phyloP scores from a whole-genome alignment of 2,797 vertebrate genomes.

The Parambassis ranga region DNA sequence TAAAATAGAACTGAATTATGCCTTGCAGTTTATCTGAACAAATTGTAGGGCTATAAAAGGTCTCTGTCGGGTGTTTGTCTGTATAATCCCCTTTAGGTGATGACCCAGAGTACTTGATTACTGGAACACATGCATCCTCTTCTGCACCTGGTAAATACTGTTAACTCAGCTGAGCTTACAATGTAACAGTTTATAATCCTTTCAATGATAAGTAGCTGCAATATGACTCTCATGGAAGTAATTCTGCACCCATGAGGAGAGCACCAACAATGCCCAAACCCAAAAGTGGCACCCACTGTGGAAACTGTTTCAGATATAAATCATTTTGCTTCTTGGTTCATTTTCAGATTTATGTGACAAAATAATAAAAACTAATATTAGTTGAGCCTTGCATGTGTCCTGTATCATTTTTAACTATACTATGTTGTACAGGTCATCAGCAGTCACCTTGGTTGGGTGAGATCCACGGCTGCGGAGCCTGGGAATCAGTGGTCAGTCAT shows the following conservation, averaged over 20 bases:
- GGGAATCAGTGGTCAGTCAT: slow-evolving; percentile 99
- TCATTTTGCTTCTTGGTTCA: background rate
- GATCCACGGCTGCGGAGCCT: slow-evolving; percentile 96
- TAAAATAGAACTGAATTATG: too few relatives aligned
- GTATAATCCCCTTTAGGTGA: slow-evolving; percentile 76
- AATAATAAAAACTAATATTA: too few relatives aligned
- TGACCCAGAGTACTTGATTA: slow-evolving; percentile 93
- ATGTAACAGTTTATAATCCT: too few relatives aligned
- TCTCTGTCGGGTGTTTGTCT: too few relatives aligned
- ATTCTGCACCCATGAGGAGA: slow-evolving; percentile 87
- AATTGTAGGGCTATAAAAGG: too few relatives aligned
- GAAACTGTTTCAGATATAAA: slow-evolving; percentile 90
- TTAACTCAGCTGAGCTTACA: background rate
- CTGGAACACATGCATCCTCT: slow-evolving; percentile 96
- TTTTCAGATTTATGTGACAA: background rate
- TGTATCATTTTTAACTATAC: background rate
- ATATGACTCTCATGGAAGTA: slow-evolving; percentile 94
- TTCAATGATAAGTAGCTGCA: too few relatives aligned
- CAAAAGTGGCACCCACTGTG: slow-evolving; percentile 98
- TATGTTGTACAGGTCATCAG: slow-evolving; percentile 89
- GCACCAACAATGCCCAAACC: slow-evolving; percentile 97
- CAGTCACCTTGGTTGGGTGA: slow-evolving; percentile 97
- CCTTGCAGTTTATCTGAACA: too few relatives aligned
- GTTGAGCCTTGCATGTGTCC: background rate
- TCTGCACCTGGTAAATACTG: slow-evolving; percentile 87